These are phyloP conservation scores for Sinelater perroti DNA, from an alignment of 2,888 invertebrate genomes.

Conservation along the genomic window DNA sequence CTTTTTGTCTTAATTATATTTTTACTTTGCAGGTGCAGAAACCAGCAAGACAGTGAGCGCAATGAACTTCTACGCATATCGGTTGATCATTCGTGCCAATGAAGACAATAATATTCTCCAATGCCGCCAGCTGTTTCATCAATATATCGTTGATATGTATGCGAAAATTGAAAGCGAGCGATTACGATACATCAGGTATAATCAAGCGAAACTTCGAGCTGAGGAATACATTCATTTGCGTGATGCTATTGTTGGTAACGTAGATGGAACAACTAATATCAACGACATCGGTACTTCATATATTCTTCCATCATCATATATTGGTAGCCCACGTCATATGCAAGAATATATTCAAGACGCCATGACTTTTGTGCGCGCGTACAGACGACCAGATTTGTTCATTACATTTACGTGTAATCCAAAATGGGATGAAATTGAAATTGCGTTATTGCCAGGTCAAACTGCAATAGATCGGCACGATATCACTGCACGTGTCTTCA, in stretches of 20 bases:
- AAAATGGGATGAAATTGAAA: constrained; percentile 46
- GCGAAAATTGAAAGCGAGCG: constrained; percentile 56
- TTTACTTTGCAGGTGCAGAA: constrained; percentile 13
- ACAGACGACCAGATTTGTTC: constrained; percentile 48
- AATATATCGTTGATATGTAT: constrained; percentile 54
- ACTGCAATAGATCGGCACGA: constrained; percentile 46
- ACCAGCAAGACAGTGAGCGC: constrained; percentile 43
- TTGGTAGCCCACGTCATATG: constrained; percentile 47
- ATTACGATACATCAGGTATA: too few species aligned
- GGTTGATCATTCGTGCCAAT: constrained; percentile 45
- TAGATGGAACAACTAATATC: constrained; percentile 44
- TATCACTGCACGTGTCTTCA: constrained; percentile 44
- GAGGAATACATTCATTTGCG: constrained; percentile 55
- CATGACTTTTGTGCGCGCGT: constrained; percentile 51
- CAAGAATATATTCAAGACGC: constrained; percentile 48
- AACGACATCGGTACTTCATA: too few species aligned
- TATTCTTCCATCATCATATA: constrained; percentile 50
- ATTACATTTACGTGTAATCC: constrained; percentile 51
- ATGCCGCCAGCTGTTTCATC: constrained; percentile 46
- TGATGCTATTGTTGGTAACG: constrained; percentile 20
- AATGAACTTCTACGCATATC: constrained; percentile 40
- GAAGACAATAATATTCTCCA: constrained; percentile 44
- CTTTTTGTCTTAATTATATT: too few species aligned
- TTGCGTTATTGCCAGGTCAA: constrained; percentile 24
- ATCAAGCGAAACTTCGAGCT: constrained; percentile 49